Evolutionary conservation across 2,888 invertebrate genomes (phyloP).

Genomic region (Liposcelis brunnea): DNA sequence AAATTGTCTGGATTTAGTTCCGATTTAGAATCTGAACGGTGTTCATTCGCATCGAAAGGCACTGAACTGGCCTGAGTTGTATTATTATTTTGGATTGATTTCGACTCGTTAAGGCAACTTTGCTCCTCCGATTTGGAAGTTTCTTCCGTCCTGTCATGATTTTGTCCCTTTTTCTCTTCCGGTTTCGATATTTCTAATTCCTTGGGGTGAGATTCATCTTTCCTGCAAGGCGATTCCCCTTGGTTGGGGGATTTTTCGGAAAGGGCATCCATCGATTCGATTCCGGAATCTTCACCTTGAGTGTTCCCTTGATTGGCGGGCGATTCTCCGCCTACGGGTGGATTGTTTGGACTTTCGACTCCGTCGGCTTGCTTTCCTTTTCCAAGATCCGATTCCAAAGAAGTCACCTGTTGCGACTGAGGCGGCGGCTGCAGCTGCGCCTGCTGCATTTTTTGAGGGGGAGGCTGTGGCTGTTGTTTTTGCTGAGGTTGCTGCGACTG

Average conservation of each 20-base stretch:
- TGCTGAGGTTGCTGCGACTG: too few species aligned
- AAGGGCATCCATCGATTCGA: constrained; percentile 85
- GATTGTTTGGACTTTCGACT: constrained; percentile 1
- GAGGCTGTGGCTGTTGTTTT: too few species aligned
- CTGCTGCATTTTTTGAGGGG: too few species aligned
- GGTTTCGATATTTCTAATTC: constrained; percentile 13
- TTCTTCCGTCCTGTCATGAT: constrained; percentile 7
- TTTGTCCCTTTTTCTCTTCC: constrained; percentile 7
- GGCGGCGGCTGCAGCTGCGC: too few species aligned
- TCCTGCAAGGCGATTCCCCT: constrained; percentile 30
- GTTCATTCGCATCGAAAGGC: constrained; percentile 1
- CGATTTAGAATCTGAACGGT: background rate
- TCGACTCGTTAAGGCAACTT: constrained; percentile 7
- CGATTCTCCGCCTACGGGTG: constrained; percentile 13
- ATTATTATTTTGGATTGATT: constrained; percentile 5
- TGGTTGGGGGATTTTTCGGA: constrained; percentile 84
- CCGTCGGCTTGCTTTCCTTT: constrained; percentile 6
- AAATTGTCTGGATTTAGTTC: background rate
- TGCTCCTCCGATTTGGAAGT: background rate
- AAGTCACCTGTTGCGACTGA: too few species aligned
- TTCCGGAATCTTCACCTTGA: constrained; percentile 77
- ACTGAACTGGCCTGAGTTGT: constrained; percentile 7
- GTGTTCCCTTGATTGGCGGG: constrained; percentile 20
- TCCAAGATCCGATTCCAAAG: background rate
- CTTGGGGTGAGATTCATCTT: constrained; percentile 21